Evolutionary conservation across 2,888 invertebrate species (phyloP), one percentile per base, ranked within the genome.

Genomic region (Lottia scabra): DNA sequence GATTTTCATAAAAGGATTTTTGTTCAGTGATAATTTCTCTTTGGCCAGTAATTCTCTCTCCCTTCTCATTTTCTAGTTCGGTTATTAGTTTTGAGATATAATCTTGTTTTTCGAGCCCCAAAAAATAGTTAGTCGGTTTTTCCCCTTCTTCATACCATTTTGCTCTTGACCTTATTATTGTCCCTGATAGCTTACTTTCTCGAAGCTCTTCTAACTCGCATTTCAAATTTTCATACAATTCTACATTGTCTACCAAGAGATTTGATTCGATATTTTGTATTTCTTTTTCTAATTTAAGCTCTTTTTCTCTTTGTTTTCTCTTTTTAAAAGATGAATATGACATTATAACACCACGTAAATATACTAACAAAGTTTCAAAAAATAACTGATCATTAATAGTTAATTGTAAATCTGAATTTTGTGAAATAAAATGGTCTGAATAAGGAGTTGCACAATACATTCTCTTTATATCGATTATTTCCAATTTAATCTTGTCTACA

Each of bases 41-140:
- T 15, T 72, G 64, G 6, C 46, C 15, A 13, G 65, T 67, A 26
- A 48, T 43, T 5, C 19, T 38, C 13, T 56, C 68, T 2, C 68
- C n/a, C 15, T 68, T 26, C n/a, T 63, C 64, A 19, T 38, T 6
- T 10, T 63, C 46, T 4, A 73, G n/a, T 10, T 65, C 65, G n/a
- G 13, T 73, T 3, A 73, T 56, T 10, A 65, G 43, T 68, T 65
- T 73, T 23, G 43, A 65, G 44, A 63, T 26, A 44, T 69, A 69
- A 30, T 69, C 68, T 38, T 69, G 48, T 44, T n/a, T 48, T 73
- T 69, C 63, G 19, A 69, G 66, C 10, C 38, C 38, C 38, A 38
- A 38, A 38, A 38, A 38, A 10, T 56, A 65, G 69, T 73, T 65
- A 16, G 26, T 48, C 19, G 65, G 69, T 63, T 73, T 73, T 62